phyloP scores from a whole-genome alignment of 2,888 invertebrate genomes.

The Heteropelma amictum region DNA sequence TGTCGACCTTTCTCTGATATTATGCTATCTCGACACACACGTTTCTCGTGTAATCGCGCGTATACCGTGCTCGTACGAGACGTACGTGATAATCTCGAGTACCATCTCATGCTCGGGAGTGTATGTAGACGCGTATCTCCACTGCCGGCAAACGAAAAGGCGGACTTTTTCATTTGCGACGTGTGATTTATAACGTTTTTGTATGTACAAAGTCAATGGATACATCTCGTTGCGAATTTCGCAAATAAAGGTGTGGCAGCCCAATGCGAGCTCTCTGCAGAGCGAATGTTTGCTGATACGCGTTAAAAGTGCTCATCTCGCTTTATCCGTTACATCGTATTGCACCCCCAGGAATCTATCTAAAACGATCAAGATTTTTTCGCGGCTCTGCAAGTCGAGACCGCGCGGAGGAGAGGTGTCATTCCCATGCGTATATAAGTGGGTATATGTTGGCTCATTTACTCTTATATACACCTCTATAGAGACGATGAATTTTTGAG shows the following conservation, averaged over 20 bases:
- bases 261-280: background rate
- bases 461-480: conserved; percentile 1
- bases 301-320: conserved; percentile 12
- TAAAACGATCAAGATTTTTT: conserved; percentile 45
- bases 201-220: background rate
- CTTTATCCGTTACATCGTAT: conserved; percentile 46
- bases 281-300: conserved; percentile 19
- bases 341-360: conserved; percentile 35
- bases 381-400: conserved; percentile 19
- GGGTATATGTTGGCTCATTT: background rate
- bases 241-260: background rate
- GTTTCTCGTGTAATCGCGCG: conserved; percentile 22
- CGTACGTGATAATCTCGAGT: conserved; percentile 27
- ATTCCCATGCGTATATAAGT: background rate
- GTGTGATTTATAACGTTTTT: background rate
- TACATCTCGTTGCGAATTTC: conserved; percentile 12
- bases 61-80: conserved; percentile 33
- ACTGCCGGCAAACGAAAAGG: too few relatives aligned
- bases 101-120: background rate
- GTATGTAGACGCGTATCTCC: background rate
- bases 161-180: background rate
- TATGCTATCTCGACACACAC: conserved; percentile 30
- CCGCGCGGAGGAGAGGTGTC: conserved; percentile 16
- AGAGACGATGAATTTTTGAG: too few relatives aligned
- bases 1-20: conserved; percentile 10